Percentiles rank a stretch among this genome's conserved stretches.
phyloP scores from a whole-genome alignment of 1,140 invertebrate species.

The Akabosia matsudoensis region DNA sequence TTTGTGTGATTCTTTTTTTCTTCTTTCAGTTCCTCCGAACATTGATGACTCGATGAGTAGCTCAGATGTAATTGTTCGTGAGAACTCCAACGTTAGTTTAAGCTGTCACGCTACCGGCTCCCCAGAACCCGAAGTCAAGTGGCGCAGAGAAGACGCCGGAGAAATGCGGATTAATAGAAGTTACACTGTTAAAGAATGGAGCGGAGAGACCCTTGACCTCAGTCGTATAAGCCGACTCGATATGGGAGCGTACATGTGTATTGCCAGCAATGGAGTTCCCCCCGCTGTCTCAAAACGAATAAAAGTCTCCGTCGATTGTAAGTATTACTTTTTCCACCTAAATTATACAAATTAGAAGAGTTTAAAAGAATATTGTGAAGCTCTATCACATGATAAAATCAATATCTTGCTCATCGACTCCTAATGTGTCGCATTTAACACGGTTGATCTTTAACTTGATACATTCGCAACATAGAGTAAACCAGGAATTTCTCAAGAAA shows the following conservation, averaged over 20 bases:
- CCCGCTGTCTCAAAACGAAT: constrained; percentile 79
- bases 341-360: no score
- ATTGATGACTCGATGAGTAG: constrained; percentile 85
- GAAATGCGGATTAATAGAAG: constrained; percentile 76
- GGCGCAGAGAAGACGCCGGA: constrained; percentile 64
- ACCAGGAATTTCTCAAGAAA: no score
- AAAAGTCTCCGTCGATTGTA: constrained; percentile 90
- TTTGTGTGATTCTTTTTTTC: no score
- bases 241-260: constrained; percentile 57
- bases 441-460: no score
- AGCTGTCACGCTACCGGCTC: constrained; percentile 84
- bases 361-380: no score
- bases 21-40: constrained; percentile 77
- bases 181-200: constrained; percentile 73
- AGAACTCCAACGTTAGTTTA: constrained; percentile 82
- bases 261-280: constrained; percentile 49
- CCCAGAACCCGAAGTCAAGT: constrained; percentile 80
- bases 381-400: no score
- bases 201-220: constrained; percentile 78
- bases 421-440: no score
- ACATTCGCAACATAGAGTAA: no score
- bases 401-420: no score
- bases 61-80: constrained; percentile 83
- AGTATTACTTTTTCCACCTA: constrained; percentile 56
- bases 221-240: constrained; percentile 78